Percentiles rank a stretch among this genome's conserved stretches.
These are phyloP conservation scores for Mastigias papua DNA, from an alignment of 30 jellyfish, hydroid and myxozoan species.

Conservation along the genomic window DNA sequence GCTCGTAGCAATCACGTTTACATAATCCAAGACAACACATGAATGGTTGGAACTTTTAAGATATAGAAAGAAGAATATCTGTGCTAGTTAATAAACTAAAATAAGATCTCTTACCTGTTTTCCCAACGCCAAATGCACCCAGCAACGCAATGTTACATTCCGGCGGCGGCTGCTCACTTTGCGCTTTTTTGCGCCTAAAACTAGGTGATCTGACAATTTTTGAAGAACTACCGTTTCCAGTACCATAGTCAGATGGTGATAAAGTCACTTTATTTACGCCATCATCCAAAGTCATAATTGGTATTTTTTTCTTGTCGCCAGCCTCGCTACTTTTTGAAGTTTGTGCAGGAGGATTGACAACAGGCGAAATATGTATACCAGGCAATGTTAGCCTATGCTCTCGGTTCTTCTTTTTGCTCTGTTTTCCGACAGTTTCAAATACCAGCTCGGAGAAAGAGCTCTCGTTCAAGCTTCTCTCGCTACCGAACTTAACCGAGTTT, in stretches of 20 bases:
- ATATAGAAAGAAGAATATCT: too few relatives aligned
- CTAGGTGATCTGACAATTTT: slow-evolving; percentile 57
- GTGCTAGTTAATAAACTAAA: background rate
- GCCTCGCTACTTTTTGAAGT: background rate
- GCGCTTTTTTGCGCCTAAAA: slow-evolving; percentile 54
- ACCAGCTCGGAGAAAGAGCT: slow-evolving; percentile 44
- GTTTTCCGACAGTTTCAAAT: slow-evolving; percentile 51
- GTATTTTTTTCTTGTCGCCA: slow-evolving; percentile 16
- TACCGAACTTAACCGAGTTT: slow-evolving; percentile 32
- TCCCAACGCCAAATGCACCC: slow-evolving; percentile 90
- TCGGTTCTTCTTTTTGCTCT: slow-evolving; percentile 37
- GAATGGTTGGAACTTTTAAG: too few relatives aligned
- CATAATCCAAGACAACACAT: too few relatives aligned
- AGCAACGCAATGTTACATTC: slow-evolving; percentile 77
- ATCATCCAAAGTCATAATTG: slow-evolving; percentile 21
- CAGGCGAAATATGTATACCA: slow-evolving; percentile 16
- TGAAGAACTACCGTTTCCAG: slow-evolving; percentile 15
- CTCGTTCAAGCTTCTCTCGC: slow-evolving; percentile 43
- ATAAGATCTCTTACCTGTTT: slow-evolving; percentile 66
- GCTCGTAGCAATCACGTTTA: too few relatives aligned
- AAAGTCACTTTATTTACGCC: slow-evolving; percentile 10
- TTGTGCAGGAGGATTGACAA: background rate
- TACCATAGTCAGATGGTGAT: slow-evolving; percentile 21
- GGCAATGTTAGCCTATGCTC: slow-evolving; percentile 40
- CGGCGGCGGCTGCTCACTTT: slow-evolving; percentile 50